A percentile compares a stretch with the other conserved stretches of the same genome.
Evolutionary conservation across 2,113 vertebrate genomes (phyloP).

Genomic region (Petroica traversi): DNA sequence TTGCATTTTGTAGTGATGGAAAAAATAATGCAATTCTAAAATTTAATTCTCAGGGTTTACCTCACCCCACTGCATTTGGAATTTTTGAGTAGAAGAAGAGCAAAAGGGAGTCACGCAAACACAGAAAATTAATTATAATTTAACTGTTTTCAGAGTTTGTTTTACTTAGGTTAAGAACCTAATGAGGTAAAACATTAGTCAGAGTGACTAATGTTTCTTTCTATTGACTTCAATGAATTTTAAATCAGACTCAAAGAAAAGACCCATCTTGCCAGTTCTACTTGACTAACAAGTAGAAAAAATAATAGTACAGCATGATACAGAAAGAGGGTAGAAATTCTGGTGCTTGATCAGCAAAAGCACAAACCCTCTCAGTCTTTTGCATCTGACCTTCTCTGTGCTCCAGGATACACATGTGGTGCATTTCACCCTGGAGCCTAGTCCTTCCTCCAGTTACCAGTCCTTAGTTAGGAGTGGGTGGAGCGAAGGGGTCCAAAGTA

Average conservation of each 20-base stretch:
- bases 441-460: neutral
- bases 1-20: neutral
- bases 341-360: neutral
- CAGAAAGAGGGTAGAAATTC: neutral
- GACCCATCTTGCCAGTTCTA: neutral
- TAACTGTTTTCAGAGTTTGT: neutral
- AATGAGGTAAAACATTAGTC: neutral
- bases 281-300: neutral
- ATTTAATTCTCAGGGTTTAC: neutral
- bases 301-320: neutral
- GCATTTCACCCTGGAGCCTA: neutral
- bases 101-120: neutral
- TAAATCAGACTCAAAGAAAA: neutral
- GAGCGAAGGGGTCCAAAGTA: neutral
- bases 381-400: neutral
- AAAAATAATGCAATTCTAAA: neutral
- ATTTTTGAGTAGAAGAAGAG: neutral
- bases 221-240: neutral
- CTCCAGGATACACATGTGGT: neutral
- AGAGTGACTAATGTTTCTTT: neutral
- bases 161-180: slow-evolving; percentile 6
- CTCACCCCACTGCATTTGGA: neutral
- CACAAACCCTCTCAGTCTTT: neutral
- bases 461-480: neutral
- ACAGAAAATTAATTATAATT: neutral